A percentile compares a stretch with the other conserved stretches of the same genome.
phyloP scores from a whole-genome alignment of 1,140 invertebrate species.

The Bombus soroeensis region DNA sequence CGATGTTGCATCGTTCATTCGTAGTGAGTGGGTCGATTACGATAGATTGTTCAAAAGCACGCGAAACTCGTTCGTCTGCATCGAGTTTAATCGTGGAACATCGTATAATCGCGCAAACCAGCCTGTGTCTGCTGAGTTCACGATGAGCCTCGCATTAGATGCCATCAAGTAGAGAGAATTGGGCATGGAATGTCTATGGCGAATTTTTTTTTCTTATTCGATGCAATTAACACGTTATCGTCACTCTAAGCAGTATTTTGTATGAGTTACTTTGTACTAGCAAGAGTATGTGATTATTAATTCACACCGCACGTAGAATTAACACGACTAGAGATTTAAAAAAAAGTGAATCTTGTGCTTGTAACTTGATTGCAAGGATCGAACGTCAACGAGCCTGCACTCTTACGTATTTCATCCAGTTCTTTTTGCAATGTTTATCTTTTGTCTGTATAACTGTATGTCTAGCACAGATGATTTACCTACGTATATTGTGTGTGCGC shows the following conservation, averaged over 20 bases:
- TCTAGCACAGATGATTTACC: conserved; percentile 50
- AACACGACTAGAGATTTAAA: conserved; percentile 21
- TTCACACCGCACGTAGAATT: conserved; percentile 59
- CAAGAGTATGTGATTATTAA: conserved; percentile 42
- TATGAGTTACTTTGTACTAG: conserved; percentile 33
- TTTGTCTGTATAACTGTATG: conserved; percentile 41
- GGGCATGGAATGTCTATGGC: conserved; percentile 63
- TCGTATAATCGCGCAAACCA: too few relatives aligned
- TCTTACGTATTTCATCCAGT: conserved; percentile 58
- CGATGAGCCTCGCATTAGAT: conserved; percentile 41
- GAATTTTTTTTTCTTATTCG: conserved; percentile 29
- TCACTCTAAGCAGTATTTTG: conserved; percentile 34
- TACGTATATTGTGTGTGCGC: conserved; percentile 16
- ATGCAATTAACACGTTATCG: conserved; percentile 30
- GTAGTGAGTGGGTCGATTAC: too few relatives aligned
- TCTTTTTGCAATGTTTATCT: conserved; percentile 44
- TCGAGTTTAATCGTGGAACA: too few relatives aligned
- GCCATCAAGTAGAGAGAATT: conserved; percentile 52
- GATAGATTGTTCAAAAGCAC: too few relatives aligned
- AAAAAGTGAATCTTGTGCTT: conserved; percentile 53
- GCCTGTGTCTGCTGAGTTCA: conserved; percentile 51
- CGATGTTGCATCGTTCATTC: too few relatives aligned
- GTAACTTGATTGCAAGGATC: conserved; percentile 50
- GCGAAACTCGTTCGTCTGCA: too few relatives aligned
- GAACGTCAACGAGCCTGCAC: conserved; percentile 70